Base-by-base conservation (phyloP, 2,797 vertebrate genomes). In the Ataeniobius toweri region DNA sequence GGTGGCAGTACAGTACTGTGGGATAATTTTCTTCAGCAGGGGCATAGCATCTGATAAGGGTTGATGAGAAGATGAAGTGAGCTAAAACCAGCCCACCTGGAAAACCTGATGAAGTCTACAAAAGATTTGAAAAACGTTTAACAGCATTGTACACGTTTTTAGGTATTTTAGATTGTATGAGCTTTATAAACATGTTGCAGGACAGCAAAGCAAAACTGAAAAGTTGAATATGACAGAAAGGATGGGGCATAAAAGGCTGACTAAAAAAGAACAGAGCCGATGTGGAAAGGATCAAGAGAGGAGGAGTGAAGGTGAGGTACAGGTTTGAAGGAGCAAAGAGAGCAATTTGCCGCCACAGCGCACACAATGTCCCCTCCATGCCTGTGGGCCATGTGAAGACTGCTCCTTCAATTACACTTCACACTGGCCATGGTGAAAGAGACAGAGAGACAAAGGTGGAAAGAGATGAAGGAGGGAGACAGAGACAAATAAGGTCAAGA, bases 341-440 rank as follows among this genome's bases (percentile, higher is more conserved):
- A 93, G 90, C 92, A 94, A 95, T 95, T 94, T 95, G 89, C 92
- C 93, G 91, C 92, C 94, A 94, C 92, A 91, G 92, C 90, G 91
- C 92, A 92, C 93, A 94, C 91, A 94, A 94, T 94, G 93, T 95
- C 92, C 93, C 90, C 90, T 94, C 89, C 88, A 92, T 90, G 92
- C 91, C 92, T 93, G 82, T 92, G 88, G 93, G 93, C 92, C 92
- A 92, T 89, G 93, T 92, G 93, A 94, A 92, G 90, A 93, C 90
- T 88, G 91, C 92, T 92, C 88, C 90, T 93, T 94, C 91, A 94
- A 95, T 95, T 94, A 94, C 91, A 94, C 90, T 93, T 92, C 91
- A 90, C 87, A 91, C 86, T 85, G 92, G 93, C 88, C 92, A 91
- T 83, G 83, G 84, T 88, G 86, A 87, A 83, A 89, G 80, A 89